These are phyloP conservation scores for Diploptera punctata DNA, from an alignment of 2,888 invertebrate genomes.

Conservation along the genomic window DNA sequence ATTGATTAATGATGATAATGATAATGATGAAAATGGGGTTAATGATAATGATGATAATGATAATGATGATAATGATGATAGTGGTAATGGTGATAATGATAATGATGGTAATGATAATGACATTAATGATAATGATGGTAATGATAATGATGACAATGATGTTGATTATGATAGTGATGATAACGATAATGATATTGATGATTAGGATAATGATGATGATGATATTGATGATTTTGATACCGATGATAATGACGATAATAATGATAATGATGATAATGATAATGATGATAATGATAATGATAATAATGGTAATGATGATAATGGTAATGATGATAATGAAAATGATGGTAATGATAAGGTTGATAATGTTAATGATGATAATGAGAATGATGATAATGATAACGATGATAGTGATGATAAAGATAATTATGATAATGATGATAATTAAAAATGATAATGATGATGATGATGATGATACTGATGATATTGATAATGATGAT, in stretches of 20 bases:
- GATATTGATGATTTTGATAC: no score
- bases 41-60: neutral
- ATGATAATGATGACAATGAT: no score
- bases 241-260: slow-evolving; percentile 8
- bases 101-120: neutral
- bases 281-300: slow-evolving; percentile 4
- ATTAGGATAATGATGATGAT: no score
- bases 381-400: no score
- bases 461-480: no score
- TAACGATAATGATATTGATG: neutral
- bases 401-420: neutral
- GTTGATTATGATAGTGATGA: no score
- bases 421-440: neutral
- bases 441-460: no score
- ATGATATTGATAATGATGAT: neutral
- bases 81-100: neutral
- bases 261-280: slow-evolving; percentile 8
- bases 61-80: neutral
- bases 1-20: no score
- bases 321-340: slow-evolving; percentile 4
- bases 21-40: no score
- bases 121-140: no score
- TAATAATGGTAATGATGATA: slow-evolving; percentile 3
- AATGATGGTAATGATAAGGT: no score
- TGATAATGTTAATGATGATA: no score